Percentiles rank a stretch among this genome's conserved stretches.
phyloP scores from a whole-genome alignment of 2,797 vertebrate species.

The Pipistrellus pygmaeus region DNA sequence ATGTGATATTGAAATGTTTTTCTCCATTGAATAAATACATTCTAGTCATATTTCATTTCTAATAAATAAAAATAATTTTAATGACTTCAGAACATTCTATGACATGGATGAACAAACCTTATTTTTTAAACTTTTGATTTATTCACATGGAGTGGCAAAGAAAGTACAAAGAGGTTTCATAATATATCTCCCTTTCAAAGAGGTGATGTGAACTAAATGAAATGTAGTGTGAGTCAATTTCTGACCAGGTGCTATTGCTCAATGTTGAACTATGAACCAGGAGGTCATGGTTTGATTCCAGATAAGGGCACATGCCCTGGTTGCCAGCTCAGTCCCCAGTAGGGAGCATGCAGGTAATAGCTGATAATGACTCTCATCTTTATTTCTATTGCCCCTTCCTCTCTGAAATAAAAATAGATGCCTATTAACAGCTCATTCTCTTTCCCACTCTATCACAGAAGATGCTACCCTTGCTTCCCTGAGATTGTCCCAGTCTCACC shows the following conservation, averaged over 20 bases:
- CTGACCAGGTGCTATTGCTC: no score
- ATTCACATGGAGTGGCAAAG: not conserved
- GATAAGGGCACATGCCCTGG: no score
- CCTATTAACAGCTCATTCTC: not conserved
- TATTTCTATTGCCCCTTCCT: no score
- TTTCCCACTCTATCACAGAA: not conserved
- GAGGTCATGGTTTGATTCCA: no score
- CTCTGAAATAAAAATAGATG: no score
- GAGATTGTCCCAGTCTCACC: not conserved
- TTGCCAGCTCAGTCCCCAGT: no score
- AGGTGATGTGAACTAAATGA: not conserved
- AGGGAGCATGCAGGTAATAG: no score
- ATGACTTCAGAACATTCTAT: not conserved
- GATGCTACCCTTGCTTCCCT: not conserved
- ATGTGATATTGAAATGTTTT: not conserved
- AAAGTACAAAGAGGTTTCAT: not conserved
- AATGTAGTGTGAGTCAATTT: not conserved
- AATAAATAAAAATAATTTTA: not conserved
- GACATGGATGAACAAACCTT: not conserved
- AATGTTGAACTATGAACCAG: no score
- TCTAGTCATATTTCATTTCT: not conserved
- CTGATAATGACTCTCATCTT: no score
- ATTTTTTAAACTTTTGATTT: not conserved
- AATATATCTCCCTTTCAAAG: not conserved
- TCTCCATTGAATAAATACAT: not conserved